A percentile compares a stretch with the other conserved stretches of the same genome.
Conservation (phyloP, 1,140 invertebrate genomes). For the Heterodera carotae region DNA sequence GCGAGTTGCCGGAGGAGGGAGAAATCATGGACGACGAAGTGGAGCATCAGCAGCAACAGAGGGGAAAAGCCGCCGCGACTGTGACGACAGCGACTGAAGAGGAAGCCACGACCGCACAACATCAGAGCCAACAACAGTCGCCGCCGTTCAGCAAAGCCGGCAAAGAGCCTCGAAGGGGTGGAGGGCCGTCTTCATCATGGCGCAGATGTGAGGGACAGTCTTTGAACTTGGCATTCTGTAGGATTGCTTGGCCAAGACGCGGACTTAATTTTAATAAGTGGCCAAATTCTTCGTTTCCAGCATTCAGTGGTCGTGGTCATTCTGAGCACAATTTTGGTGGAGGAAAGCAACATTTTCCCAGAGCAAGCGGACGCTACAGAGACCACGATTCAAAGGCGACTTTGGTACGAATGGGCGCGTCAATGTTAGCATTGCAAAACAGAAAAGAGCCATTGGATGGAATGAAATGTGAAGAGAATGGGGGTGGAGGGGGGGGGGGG, state of each 20-base stretch:
- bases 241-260: not conserved
- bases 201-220: constrained; percentile 1
- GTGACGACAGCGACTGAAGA: not conserved
- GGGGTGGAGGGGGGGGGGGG: not conserved
- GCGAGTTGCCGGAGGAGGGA: constrained; percentile 60
- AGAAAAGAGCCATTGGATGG: constrained; percentile 1
- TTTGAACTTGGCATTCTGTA: not conserved
- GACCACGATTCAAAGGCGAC: constrained; percentile 12
- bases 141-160: not conserved
- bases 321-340: constrained; percentile 13
- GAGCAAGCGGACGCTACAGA: constrained; percentile 28
- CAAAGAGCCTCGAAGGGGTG: not conserved
- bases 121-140: not conserved
- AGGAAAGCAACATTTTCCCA: constrained; percentile 15
- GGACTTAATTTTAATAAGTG: not conserved
- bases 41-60: constrained; percentile 41
- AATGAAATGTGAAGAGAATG: constrained; percentile 6
- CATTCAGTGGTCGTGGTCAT: constrained; percentile 5
- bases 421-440: not conserved
- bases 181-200: not conserved
- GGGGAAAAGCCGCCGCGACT: not conserved
- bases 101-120: not conserved
- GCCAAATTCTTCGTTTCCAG: constrained; percentile 8
- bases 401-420: constrained; percentile 21
- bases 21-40: constrained; percentile 63